Evolutionary conservation across 2,113 vertebrate species (phyloP).

Genomic region (Colius striatus): DNA sequence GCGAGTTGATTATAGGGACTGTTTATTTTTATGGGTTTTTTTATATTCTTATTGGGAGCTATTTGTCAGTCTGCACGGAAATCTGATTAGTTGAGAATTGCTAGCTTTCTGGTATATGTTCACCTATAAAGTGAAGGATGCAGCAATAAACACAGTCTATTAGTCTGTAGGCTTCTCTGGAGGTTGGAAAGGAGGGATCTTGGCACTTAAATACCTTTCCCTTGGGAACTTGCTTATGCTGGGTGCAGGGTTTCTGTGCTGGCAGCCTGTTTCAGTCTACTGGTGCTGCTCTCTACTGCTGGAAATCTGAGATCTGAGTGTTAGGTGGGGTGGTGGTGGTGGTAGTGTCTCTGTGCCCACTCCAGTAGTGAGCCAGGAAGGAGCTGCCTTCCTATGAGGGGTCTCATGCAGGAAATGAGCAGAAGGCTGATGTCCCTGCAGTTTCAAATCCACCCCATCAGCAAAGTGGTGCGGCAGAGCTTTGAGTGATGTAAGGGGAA

Average conservation of each 20-base stretch:
- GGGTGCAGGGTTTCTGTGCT: accelerated
- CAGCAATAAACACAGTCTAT: background rate
- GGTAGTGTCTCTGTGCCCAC: background rate
- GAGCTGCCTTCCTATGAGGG: background rate
- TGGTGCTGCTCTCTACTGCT: background rate
- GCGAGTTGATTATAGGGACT: slow-evolving; percentile 4
- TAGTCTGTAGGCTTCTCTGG: background rate
- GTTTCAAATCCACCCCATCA: accelerated
- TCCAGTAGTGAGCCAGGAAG: background rate
- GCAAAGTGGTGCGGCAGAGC: background rate
- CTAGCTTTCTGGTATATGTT: slow-evolving; percentile 34
- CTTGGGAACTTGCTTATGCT: background rate
- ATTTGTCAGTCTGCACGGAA: slow-evolving; percentile 9
- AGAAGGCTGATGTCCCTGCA: background rate
- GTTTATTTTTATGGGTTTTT: slow-evolving; percentile 22
- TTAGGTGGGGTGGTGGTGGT: background rate
- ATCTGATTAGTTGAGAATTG: slow-evolving; percentile 37
- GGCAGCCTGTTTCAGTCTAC: background rate
- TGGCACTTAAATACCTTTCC: background rate
- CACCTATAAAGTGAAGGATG: slow-evolving; percentile 27
- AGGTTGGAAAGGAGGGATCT: background rate
- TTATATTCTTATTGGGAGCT: slow-evolving; percentile 35
- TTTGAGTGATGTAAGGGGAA: background rate
- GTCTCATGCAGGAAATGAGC: background rate
- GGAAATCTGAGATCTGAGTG: background rate